A percentile compares a stretch with the other conserved stretches of the same genome.
These are phyloP conservation scores for Heliconius sara DNA, from an alignment of 2,888 invertebrate genomes.

Conservation along the genomic window DNA sequence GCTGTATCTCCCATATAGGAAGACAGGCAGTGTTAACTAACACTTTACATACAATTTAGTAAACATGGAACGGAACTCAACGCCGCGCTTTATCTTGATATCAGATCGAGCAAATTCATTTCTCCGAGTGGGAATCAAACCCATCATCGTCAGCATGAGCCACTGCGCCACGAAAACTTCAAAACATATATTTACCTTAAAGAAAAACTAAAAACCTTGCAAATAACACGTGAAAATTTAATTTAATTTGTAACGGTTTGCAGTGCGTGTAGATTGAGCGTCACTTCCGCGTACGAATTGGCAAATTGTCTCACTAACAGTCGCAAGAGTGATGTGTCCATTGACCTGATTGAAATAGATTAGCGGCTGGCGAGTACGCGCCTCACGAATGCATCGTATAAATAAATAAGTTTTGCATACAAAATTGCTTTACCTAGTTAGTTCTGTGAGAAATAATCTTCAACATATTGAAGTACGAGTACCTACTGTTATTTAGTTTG, in stretches of 20 bases:
- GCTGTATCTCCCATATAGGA: no score
- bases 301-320: slow-evolving; percentile 60
- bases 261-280: slow-evolving; percentile 29
- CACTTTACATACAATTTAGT: no score
- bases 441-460: neutral
- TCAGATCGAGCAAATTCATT: neutral
- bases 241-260: slow-evolving; percentile 25
- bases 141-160: neutral
- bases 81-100: no score
- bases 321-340: slow-evolving; percentile 54
- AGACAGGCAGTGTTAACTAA: no score
- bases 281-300: slow-evolving; percentile 55
- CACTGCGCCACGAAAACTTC: no score
- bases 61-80: no score
- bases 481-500: neutral
- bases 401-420: slow-evolving; percentile 11
- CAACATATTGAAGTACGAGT: neutral
- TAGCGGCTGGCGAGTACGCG: slow-evolving; percentile 42
- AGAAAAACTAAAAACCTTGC: neutral
- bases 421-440: neutral
- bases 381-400: slow-evolving; percentile 12
- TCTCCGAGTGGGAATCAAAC: neutral
- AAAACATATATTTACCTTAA: neutral
- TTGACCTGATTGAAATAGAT: slow-evolving; percentile 57
- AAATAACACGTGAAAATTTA: slow-evolving; percentile 7